phyloP scores from a whole-genome alignment of 2,888 invertebrate genomes.

The Tiliacea citrago region DNA sequence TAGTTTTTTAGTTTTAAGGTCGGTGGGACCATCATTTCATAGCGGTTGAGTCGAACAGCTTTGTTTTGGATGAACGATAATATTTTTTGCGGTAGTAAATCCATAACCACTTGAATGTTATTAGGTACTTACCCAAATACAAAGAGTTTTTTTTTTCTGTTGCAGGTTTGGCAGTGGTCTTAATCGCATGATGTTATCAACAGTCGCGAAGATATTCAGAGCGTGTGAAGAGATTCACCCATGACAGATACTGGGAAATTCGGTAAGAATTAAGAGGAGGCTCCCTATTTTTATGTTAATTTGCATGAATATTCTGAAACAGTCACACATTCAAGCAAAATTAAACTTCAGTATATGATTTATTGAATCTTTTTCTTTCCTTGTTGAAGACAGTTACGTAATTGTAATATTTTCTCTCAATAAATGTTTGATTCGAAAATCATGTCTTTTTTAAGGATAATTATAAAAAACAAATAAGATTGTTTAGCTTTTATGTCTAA shows the following conservation, averaged over 20 bases:
- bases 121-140: neutral
- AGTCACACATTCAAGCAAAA: too few relatives aligned
- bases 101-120: neutral
- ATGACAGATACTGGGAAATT: neutral
- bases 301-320: too few relatives aligned
- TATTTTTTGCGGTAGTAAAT: neutral
- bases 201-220: neutral
- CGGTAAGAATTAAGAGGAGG: neutral
- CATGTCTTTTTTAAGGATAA: too few relatives aligned
- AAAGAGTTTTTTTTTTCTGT: neutral
- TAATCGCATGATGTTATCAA: neutral
- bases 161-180: neutral
- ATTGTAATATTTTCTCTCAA: too few relatives aligned
- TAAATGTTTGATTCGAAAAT: too few relatives aligned
- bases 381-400: too few relatives aligned
- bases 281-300: too few relatives aligned
- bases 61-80: neutral
- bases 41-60: neutral
- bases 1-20: neutral
- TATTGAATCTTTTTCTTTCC: too few relatives aligned
- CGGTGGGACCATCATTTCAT: neutral
- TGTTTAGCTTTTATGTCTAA: too few relatives aligned
- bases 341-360: too few relatives aligned
- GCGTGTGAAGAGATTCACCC: too few relatives aligned
- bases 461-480: too few relatives aligned